A percentile compares a stretch with the other conserved stretches of the same genome.
These are phyloP conservation scores for Pongo abelii DNA, from an alignment of 2,113 vertebrate species.

Conservation along the genomic window DNA sequence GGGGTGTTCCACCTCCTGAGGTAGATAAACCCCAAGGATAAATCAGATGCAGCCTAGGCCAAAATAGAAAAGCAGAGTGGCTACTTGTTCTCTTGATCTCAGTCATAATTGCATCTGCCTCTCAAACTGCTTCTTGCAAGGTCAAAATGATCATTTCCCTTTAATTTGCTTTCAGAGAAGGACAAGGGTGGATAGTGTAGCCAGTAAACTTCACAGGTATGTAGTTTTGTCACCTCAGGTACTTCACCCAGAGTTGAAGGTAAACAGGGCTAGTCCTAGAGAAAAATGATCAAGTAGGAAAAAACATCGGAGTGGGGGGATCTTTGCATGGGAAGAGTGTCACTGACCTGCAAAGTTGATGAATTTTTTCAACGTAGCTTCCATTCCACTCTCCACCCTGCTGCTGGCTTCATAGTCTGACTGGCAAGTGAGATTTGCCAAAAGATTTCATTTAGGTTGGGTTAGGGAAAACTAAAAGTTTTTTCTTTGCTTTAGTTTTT, in stretches of 20 bases:
- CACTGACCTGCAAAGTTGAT: neutral
- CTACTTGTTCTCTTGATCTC: neutral
- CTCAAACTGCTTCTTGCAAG: constrained; percentile 32
- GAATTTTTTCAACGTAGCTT: neutral
- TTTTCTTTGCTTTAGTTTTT: constrained; percentile 35
- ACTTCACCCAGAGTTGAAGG: neutral
- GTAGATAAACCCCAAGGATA: neutral
- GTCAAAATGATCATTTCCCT: neutral
- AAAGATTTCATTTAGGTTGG: neutral
- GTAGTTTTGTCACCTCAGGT: neutral
- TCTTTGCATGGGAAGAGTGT: neutral
- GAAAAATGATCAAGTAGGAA: neutral
- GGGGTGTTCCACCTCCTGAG: neutral
- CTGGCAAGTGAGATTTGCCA: neutral
- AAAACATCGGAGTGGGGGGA: neutral
- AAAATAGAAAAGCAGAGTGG: neutral
- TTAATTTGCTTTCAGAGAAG: neutral
- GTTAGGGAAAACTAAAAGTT: neutral
- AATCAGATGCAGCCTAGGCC: neutral
- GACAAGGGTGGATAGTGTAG: neutral
- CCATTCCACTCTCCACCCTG: neutral
- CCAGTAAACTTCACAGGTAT: neutral
- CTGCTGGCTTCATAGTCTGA: neutral
- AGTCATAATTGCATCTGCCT: neutral
- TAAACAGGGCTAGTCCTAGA: neutral